Percentiles rank a stretch among this genome's conserved stretches.
Evolutionary conservation across 64 coral and sea anemone species (phyloP).

Genomic region (Cladopsammia gracilis): DNA sequence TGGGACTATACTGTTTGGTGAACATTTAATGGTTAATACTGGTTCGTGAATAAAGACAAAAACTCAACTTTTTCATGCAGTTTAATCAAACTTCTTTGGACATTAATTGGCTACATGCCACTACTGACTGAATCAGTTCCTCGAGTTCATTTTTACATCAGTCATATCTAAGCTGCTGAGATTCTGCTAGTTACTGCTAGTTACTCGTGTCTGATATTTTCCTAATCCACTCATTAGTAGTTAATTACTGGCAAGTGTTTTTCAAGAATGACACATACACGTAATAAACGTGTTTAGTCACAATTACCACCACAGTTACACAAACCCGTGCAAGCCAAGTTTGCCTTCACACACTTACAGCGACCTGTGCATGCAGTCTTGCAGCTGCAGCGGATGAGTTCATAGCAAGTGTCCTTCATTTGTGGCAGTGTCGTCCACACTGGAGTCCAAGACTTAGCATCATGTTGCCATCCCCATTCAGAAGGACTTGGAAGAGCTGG

Average conservation of each 20-base stretch:
- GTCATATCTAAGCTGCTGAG: constrained; percentile 21
- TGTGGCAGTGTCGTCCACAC: constrained; percentile 58
- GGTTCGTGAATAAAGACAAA: neutral
- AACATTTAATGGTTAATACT: neutral
- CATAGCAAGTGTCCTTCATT: constrained; percentile 40
- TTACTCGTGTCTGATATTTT: constrained; percentile 8
- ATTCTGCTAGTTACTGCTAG: constrained; percentile 33
- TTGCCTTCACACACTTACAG: no score
- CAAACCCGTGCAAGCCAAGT: no score
- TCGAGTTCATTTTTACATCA: neutral
- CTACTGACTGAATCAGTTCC: constrained; percentile 16
- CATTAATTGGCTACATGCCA: constrained; percentile 7
- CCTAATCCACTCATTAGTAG: neutral
- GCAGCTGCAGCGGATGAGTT: neutral
- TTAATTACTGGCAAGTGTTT: constrained; percentile 2
- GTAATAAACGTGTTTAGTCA: neutral
- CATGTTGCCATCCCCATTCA: constrained; percentile 58
- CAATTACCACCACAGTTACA: no score
- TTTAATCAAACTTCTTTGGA: constrained; percentile 22
- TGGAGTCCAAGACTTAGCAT: constrained; percentile 21
- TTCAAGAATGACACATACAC: neutral
- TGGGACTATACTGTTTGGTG: neutral
- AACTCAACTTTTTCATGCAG: neutral
- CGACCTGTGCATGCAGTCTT: no score
- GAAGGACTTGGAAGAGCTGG: constrained; percentile 43